Conservation (phyloP, 2,113 vertebrate species). For the Notarius quadriscutis region DNA sequence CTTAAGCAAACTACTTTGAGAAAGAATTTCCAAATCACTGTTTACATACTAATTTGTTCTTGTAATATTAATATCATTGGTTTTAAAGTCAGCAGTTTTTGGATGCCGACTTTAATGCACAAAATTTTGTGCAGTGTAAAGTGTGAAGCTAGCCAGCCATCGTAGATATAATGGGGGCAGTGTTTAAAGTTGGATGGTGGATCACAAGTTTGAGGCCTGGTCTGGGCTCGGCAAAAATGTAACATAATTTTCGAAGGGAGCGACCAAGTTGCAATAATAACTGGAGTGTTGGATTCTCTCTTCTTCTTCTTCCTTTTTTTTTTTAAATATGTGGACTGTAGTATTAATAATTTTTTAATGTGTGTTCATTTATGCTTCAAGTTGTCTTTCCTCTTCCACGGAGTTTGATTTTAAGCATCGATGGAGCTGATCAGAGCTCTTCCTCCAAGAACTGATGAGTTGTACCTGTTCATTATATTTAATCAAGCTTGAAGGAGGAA, state of each 20-base stretch:
- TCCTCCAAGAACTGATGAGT: conserved; percentile 17
- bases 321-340: neutral
- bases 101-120: conserved; percentile 1
- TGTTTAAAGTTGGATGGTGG: conserved; percentile 48
- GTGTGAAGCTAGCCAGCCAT: conserved; percentile 20
- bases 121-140: conserved; percentile 22
- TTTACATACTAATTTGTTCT: conserved; percentile 57
- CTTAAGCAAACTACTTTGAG: conserved; percentile 44
- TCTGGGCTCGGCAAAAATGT: conserved; percentile 5
- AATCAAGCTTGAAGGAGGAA: conserved; percentile 22
- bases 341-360: neutral
- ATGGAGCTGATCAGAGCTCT: conserved; percentile 2
- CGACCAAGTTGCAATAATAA: neutral
- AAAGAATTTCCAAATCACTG: conserved; percentile 51
- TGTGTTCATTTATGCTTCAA: neutral
- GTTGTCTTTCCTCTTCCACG: neutral
- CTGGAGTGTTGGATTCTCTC: neutral
- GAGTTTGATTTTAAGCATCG: neutral
- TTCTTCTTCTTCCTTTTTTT: neutral
- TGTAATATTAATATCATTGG: conserved; percentile 46
- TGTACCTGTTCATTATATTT: conserved; percentile 37
- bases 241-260: conserved; percentile 15
- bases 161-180: conserved; percentile 29
- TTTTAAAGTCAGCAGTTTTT: conserved; percentile 43
- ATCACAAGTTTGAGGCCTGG: conserved; percentile 26